Base-by-base conservation (phyloP, 2,797 vertebrate species). In the Morelia viridis region DNA sequence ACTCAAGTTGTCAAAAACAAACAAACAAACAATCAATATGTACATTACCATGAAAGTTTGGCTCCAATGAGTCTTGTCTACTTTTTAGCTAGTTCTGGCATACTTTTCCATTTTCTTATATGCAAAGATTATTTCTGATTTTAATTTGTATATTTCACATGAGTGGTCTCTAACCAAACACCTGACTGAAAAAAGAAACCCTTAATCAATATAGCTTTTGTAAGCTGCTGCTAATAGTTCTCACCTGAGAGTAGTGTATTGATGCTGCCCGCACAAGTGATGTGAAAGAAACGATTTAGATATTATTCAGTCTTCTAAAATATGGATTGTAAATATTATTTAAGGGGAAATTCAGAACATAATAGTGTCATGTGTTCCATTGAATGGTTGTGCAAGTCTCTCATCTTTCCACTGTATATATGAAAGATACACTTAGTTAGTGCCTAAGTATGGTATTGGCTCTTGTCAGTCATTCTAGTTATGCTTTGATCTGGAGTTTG, bases 191-290 rank as follows among this genome's bases (percentile, higher is more conserved):
- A 80, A 46, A 46, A 80, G 71, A 80, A 80, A 80, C 19, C 19
- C 41, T 46, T 65, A 53, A 62, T 71, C 61, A 80, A 22, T 11
- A 83, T 50, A 62, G 61, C 0, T 53, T 93, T 61, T 90, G 6
- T 24, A 90, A 90, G 24, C 7, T 87, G 12, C n/a, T 88, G 57
- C 13, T 15, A 15, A 8, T 88, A 9, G 0, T 19, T 56, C 87
- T 62, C 28, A 68, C 56, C 28, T 89, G 53, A 86, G 13, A 26
- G 31, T 58, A 86, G 10, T 50, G 88, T 60, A 92, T 92, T 93
- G 24, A 1, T 4, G 91, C 46, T 31, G 10, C 0, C 41, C 89
- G 71, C 46, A 90, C 60, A 95, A 1, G 90, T 3, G 19, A 90
- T 76, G 1, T 15, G 94, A 93, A 80, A 0, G 5, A 86, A 89